These are phyloP conservation scores for Astreopora myriophthalma DNA, from an alignment of 64 coral and sea anemone species.

Conservation along the genomic window DNA sequence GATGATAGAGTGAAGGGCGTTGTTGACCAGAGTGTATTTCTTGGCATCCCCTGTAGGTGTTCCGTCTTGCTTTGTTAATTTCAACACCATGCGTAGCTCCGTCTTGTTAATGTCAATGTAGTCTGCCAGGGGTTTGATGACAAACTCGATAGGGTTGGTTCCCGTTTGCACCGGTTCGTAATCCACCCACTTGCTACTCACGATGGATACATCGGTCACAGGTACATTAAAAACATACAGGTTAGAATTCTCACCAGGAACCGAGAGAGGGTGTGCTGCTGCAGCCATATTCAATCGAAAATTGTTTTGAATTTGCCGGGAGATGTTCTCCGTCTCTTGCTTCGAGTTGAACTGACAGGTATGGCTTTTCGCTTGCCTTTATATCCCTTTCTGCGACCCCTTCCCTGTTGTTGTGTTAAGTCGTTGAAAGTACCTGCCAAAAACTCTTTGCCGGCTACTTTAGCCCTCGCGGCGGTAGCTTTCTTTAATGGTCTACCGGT, in stretches of 20 bases:
- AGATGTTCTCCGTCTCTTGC: not conserved
- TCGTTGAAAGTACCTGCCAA: too few relatives aligned
- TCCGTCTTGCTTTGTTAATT: slow-evolving; percentile 14
- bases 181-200: not conserved
- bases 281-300: too few relatives aligned
- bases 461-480: too few relatives aligned
- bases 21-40: slow-evolving; percentile 25
- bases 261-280: too few relatives aligned
- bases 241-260: too few relatives aligned
- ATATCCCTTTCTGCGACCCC: too few relatives aligned
- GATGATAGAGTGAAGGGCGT: slow-evolving; percentile 64
- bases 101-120: slow-evolving; percentile 22
- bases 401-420: too few relatives aligned
- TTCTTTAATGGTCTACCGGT: too few relatives aligned
- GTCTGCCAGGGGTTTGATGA: not conserved
- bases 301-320: too few relatives aligned
- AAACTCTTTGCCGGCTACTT: too few relatives aligned
- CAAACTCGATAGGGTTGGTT: slow-evolving; percentile 59
- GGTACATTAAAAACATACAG: not conserved
- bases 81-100: not conserved
- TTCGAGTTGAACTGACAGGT: too few relatives aligned
- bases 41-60: not conserved
- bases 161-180: slow-evolving; percentile 52
- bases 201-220: slow-evolving; percentile 6
- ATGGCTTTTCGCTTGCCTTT: too few relatives aligned